Base-by-base conservation (phyloP, 2,113 vertebrate species). In the Sinocyclocheilus anophthalmus region DNA sequence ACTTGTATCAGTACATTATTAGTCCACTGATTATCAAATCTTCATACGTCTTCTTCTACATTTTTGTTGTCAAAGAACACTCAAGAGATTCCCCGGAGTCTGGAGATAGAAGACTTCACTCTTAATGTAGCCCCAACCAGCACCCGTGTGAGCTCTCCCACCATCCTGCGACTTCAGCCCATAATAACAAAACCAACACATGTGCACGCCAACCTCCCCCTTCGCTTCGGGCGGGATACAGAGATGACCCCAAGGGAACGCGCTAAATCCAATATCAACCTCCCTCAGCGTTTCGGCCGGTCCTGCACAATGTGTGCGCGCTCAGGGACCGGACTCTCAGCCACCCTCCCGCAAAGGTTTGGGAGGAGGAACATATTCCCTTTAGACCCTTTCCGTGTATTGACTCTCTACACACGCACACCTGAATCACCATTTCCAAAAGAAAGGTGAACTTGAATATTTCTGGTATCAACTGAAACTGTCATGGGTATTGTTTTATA, bases 251-350 rank as follows among this genome's bases (percentile, higher is more conserved):
- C 80, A 82, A 24, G 61, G 0, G 77, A 91, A 30, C 70, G n/a
- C 6, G 55, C 16, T 18, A 90, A 91, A 30, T 90, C 87, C 1
- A 88, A 33, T 57, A 92, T 91, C 75, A 95, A 93, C 90, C 88
- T 94, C 82, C 94, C 94, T 0, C 95, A 94, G 76, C 92, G 94
- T 85, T 95, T 95, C 20, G 95, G 95, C 2, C 89, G 94, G 30
- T 88, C 92, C 11, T 94, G 92, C 63, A 18, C 26, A 0, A 63
- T 86, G 37, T 93, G 94, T 69, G 86, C 53, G 0, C 50, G 84
- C 1, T n/a, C 70, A 55, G 77, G 12, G 20, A 84, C 10, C 5
- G 77, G 75, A 9, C 77, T 3, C 0, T 90, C 90, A 11, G 86
- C 89, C 1, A 87, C 73, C 26, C 79, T 90, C 7, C 90, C 89